Evolutionary conservation across 2,888 invertebrate species (phyloP).

Genomic region (Amiota communis): DNA sequence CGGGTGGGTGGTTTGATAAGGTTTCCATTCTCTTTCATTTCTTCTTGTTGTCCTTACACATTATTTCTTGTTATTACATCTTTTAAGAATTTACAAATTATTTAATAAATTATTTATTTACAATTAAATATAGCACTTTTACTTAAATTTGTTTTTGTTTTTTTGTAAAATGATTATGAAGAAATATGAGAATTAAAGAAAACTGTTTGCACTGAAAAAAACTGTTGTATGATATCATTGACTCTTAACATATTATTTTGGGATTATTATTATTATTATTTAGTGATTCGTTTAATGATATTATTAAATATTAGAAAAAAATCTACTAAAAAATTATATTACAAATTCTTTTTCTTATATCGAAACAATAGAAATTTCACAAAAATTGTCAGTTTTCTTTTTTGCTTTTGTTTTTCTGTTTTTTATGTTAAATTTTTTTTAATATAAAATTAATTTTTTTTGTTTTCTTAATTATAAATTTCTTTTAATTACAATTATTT

Average conservation of each 20-base stretch:
- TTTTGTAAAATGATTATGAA: constrained; percentile 8
- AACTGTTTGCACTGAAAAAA: too few species aligned
- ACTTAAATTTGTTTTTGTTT: constrained; percentile 20
- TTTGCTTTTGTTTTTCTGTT: neutral
- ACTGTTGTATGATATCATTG: neutral
- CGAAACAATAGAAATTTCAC: neutral
- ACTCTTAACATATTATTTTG: too few species aligned
- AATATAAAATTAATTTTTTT: too few species aligned
- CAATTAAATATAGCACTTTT: constrained; percentile 29
- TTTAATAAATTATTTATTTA: constrained; percentile 23
- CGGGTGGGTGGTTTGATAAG: constrained; percentile 45
- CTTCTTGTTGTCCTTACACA: constrained; percentile 29
- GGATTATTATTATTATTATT: too few species aligned
- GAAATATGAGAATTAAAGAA: neutral
- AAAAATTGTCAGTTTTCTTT: neutral
- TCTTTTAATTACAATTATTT: too few species aligned
- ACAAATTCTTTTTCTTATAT: constrained; percentile 9
- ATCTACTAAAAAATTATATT: constrained; percentile 25
- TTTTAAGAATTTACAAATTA: neutral
- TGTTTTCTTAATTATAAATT: too few species aligned
- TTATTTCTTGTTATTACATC: neutral
- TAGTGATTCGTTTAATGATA: too few species aligned
- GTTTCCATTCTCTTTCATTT: constrained; percentile 21
- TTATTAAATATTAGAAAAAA: constrained; percentile 8
- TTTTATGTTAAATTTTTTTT: too few species aligned